Conservation (phyloP, 2,888 invertebrate species). For the Tillus elongatus region DNA sequence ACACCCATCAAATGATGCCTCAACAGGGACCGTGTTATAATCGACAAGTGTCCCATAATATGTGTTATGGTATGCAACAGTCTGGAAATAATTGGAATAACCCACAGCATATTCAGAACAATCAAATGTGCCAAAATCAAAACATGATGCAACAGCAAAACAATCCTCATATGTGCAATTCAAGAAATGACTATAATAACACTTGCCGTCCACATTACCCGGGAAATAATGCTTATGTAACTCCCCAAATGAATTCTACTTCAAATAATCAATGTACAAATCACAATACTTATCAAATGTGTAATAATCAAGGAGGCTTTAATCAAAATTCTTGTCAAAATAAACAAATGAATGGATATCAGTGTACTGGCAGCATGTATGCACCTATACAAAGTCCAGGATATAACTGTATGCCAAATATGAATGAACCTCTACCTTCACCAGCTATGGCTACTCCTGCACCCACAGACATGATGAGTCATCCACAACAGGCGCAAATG, state of each 20-base stretch:
- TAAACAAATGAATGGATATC: conserved; percentile 23
- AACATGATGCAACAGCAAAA: conserved; percentile 20
- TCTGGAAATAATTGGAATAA: conserved; percentile 28
- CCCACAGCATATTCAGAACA: conserved; percentile 24
- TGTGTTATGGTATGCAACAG: conserved; percentile 29
- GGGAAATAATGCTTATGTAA: conserved; percentile 24
- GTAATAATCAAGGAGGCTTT: conserved; percentile 24
- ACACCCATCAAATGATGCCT: conserved; percentile 7
- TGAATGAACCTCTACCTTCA: conserved; percentile 33
- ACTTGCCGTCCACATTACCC: conserved; percentile 26
- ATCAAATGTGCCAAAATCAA: conserved; percentile 21
- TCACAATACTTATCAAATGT: conserved; percentile 31
- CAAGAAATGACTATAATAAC: conserved; percentile 22
- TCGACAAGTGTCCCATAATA: conserved; percentile 24
- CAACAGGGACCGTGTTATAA: conserved; percentile 26
- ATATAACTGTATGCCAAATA: conserved; percentile 27
- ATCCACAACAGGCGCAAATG: conserved; percentile 38
- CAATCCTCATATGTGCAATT: conserved; percentile 26
- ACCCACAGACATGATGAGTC: conserved; percentile 31
- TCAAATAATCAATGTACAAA: conserved; percentile 26
- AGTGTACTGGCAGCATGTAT: conserved; percentile 22
- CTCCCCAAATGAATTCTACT: conserved; percentile 15
- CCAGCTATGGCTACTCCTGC: conserved; percentile 38
- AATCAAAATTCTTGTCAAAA: conserved; percentile 20
- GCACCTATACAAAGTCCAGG: conserved; percentile 22